Base-by-base conservation (phyloP, 2,797 vertebrate genomes). In the Epinephelus awoara region DNA sequence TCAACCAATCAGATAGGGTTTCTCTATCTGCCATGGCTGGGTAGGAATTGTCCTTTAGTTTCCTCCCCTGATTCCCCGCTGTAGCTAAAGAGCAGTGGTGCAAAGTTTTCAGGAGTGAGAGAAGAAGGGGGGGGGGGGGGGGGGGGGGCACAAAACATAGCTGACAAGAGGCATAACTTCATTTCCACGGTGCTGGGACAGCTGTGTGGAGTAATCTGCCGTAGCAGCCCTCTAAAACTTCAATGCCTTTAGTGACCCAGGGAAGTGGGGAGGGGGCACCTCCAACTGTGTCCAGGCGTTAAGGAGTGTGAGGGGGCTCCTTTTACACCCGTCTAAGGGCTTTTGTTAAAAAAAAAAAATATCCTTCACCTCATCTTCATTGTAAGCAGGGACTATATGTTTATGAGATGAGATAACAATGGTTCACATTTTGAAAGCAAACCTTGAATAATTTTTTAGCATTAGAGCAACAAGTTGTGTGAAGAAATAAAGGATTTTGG, bases 141-240 rank as follows among this genome's bases (percentile, higher is more conserved):
- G 80, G 89, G 82, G 89, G 77, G 29, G 21, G 59, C 70, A 91
- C 86, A 92, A 93, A 94, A 92, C 92, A 94, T 95, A 94, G 96
- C 96, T 97, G 97, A 97, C 96, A 97, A 96, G 96, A 95, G 96
- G 96, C 96, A 97, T 97, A 97, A 97, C 97, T 97, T 97, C 96
- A 97, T 97, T 97, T 97, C 96, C 97, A 97, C 96, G 96, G 96
- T 97, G 95, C 96, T 82, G 96, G 95, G 96, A 96, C 97, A 97
- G 97, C 96, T 97, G 97, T 97, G 95, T 96, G 96, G 95, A 96
- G 96, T 98, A 98, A 98, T 97, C 96, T 96, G 96, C 96, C 96
- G 94, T 97, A 95, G 96, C 96, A 95, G 95, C 94, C 94, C 95
- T 94, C 96, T 95, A 94, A 96, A 96, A 96, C 96, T 95, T 98